Evolutionary conservation across 2,888 invertebrate genomes (phyloP), one percentile per base, ranked within the genome.

Genomic region (Tachystola acroxantha): DNA sequence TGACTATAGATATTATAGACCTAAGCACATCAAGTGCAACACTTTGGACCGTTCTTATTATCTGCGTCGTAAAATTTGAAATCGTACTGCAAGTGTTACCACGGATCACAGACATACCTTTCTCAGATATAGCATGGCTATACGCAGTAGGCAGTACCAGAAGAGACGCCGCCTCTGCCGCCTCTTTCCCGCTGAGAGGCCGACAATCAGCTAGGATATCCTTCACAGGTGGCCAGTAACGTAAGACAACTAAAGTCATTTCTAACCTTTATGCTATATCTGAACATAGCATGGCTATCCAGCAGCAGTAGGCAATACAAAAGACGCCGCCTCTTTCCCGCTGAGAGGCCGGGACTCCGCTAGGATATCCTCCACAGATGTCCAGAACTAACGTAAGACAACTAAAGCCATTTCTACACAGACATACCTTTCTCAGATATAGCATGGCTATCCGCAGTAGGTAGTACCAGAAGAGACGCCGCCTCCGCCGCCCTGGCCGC

Each of bases 81-180:
- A n/a, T n/a, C n/a, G n/a, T n/a, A n/a, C n/a, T n/a, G n/a, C n/a
- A n/a, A n/a, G n/a, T n/a, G n/a, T n/a, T n/a, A n/a, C n/a, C n/a
- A n/a, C n/a, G n/a, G n/a, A n/a, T n/a, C n/a, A n/a, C n/a, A n/a
- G 7, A 39, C 39, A 20, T 34, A 81, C 84, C 84, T 66, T 67
- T 73, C 12, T 80, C 77, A 0, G 71, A 71, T 0, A 75, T 72
- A 0, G 61, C 63, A 6, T 63, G 70, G 28, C 57, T 69, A 25
- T 75, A 76, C 0, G 67, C 67, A 3, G 73, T 67, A 2, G 82
- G 84, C 27, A 84, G 47, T 9, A 82, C 67, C 0, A 86, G 55
- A 11, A 76, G 39, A 0, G 82, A 75, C 1, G 81, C 46, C 0
- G 81, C 72, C 35, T 79, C 78, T 0, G 76, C 75, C 10, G 70